Base-by-base conservation (phyloP, 2,797 vertebrate species). In the Acipenser oxyrinchus region DNA sequence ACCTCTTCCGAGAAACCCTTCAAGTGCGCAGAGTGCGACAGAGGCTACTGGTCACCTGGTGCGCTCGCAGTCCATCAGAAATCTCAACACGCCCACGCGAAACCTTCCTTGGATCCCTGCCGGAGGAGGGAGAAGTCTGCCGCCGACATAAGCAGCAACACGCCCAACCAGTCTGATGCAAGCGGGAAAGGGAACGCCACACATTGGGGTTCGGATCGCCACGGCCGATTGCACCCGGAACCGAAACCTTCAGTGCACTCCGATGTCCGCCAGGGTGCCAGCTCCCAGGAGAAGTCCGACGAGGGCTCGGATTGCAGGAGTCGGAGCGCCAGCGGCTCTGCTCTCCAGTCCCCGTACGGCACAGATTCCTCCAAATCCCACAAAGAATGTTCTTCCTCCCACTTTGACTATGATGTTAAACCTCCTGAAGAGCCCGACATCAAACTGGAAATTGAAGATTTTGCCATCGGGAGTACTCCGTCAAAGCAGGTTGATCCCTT, bases 361-460 rank as follows among this genome's bases (percentile, higher is more conserved):
- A 37, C 23, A 37, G 23, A 37, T 37, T 37, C 23, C 23, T 37
- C 23, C 23, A 23, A 51, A 51, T 63, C 64, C 23, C 52, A 60
- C 12, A 68, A 37, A 51, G 71, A 64, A 51, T 70, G 84, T 63
- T 81, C 81, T 0, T 82, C 83, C 51, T 4, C 68, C 0, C 48
- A 62, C 3, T 75, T 79, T 70, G 83, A 86, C 55, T 51, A 63
- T 7, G 84, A 87, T 55, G 81, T 86, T 55, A 85, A 89, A 67
- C 78, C 88, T 0, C 86, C 88, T 74, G 75, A 88, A 57, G 69
- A 85, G 15, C 89, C 88, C 68, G 88, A 87, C 23, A 75, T 89
- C 87, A 0, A 87, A 90, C 70, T 86, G 86, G 68, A 88, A 89
- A 13, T 70, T 70, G 50, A 79, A 72, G 51, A 12, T 2, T 8